Base-by-base conservation (phyloP, 2,888 invertebrate genomes). In the Antheraea yamamai region DNA sequence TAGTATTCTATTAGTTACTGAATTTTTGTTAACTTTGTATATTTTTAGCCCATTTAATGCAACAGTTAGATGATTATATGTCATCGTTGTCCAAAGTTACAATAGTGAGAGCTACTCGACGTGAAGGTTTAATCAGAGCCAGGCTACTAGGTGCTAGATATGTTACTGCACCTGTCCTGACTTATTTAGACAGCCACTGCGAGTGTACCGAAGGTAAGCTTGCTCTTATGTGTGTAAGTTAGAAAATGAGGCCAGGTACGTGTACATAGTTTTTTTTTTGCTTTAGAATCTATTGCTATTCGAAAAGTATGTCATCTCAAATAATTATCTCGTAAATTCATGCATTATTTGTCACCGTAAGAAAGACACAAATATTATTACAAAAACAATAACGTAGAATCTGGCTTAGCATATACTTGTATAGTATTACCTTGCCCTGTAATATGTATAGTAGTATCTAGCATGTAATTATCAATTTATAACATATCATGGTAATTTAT, bases 121-220 rank as follows among this genome's bases (percentile, higher is more conserved):
- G 99, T 71, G 99, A 99, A 92, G 99, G 99, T 35, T 96, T 99
- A 79, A 99, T 99, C 85, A 96, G 99, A 80, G 99, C 99, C 0
- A 96, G 99, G 80, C 95, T 99, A 51, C 94, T 99, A 77, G 99
- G 99, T 8, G 98, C 98, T 64, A 95, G 96, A 78, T 96, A 96
- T 79, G 98, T 98, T 78, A 97, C 96, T 20, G 98, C 98, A 0
- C 97, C 97, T 0, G 98, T 98, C 1, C 96, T 99, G 78, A 99
- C 99, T 35, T 99, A 99, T 93, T 96, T 99, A 77, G 99, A 99
- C 93, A 99, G 99, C 70, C 99, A 99, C 92, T 99, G 99, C 95
- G 99, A 99, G 94, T 99, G 99, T 90, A 98, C 99, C 55, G 97
- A 97, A 89, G 98, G 97, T 97, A 87, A 88, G 82, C 75, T 72